These are phyloP conservation scores for Agrilus planipennis DNA, from an alignment of 1,140 invertebrate genomes.

Conservation along the genomic window DNA sequence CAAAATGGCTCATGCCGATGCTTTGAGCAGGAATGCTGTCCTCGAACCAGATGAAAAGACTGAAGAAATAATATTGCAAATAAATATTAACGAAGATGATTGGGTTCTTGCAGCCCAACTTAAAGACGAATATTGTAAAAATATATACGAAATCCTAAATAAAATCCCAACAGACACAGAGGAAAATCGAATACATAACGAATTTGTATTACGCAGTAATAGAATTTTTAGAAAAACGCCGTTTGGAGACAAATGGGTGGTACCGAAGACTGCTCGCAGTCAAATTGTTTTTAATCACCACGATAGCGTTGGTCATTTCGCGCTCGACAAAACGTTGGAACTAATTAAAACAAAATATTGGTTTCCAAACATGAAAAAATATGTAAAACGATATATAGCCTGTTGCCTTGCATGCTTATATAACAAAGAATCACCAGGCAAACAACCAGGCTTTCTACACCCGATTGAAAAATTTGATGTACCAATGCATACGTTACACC, in stretches of 20 bases:
- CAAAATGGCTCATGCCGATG: slow-evolving; percentile 30
- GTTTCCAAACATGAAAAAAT: slow-evolving; percentile 15
- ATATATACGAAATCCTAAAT: slow-evolving; percentile 3
- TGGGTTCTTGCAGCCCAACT: slow-evolving; percentile 21
- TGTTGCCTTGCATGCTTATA: slow-evolving; percentile 4
- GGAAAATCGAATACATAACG: slow-evolving; percentile 5
- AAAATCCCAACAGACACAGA: slow-evolving; percentile 9
- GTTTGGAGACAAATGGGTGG: slow-evolving; percentile 9
- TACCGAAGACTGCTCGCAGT: slow-evolving; percentile 13
- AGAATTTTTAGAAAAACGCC: slow-evolving; percentile 4
- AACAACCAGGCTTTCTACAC: slow-evolving; percentile 8
- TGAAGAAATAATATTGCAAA: slow-evolving; percentile 20
- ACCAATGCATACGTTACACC: slow-evolving; percentile 13
- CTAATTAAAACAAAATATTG: slow-evolving; percentile 11
- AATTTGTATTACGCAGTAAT: neutral
- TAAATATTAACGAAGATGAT: slow-evolving; percentile 17
- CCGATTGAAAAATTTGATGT: slow-evolving; percentile 7
- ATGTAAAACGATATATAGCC: slow-evolving; percentile 5
- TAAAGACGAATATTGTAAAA: slow-evolving; percentile 10
- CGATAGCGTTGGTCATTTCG: slow-evolving; percentile 13
- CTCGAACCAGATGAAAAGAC: slow-evolving; percentile 15
- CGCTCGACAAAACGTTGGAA: slow-evolving; percentile 11
- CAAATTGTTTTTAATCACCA: slow-evolving; percentile 11
- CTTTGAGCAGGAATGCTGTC: slow-evolving; percentile 24
- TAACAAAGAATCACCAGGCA: slow-evolving; percentile 7